phyloP scores from a whole-genome alignment of 2,113 vertebrate species.

The Lepus europaeus region DNA sequence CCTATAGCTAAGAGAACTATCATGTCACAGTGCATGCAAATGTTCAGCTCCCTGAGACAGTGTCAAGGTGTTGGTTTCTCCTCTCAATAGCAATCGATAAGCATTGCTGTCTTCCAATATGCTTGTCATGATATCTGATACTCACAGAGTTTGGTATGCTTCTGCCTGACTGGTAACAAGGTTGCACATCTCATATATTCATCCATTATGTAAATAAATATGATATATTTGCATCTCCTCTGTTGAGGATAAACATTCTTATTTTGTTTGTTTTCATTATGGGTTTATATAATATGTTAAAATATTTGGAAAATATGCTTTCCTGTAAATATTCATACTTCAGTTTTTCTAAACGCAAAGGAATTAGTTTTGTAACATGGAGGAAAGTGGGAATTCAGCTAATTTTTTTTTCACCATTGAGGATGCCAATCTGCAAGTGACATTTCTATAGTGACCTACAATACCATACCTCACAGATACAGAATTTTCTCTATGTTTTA shows the following conservation, averaged over 20 bases:
- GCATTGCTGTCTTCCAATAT: not conserved
- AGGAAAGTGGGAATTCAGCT: not conserved
- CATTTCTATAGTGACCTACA: not conserved
- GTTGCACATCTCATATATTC: not conserved
- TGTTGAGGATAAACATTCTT: not conserved
- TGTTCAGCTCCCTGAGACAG: not conserved
- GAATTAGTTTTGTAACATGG: not conserved
- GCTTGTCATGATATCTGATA: not conserved
- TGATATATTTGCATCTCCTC: not conserved
- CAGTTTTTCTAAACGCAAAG: not conserved
- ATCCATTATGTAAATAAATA: not conserved
- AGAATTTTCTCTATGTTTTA: not conserved
- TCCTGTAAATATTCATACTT: conserved; percentile 27
- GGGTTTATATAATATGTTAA: not conserved
- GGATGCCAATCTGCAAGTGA: not conserved
- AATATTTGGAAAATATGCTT: conserved; percentile 22
- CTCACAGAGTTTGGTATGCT: not conserved
- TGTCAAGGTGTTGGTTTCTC: not conserved
- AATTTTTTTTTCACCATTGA: not conserved
- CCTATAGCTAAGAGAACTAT: not conserved
- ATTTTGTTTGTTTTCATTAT: not conserved
- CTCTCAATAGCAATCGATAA: not conserved
- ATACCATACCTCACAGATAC: not conserved
- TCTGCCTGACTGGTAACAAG: not conserved
- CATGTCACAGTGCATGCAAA: not conserved